Percentiles rank a stretch among this genome's conserved stretches.
These are phyloP conservation scores for Mantis religiosa DNA, from an alignment of 2,888 invertebrate genomes.

Conservation along the genomic window DNA sequence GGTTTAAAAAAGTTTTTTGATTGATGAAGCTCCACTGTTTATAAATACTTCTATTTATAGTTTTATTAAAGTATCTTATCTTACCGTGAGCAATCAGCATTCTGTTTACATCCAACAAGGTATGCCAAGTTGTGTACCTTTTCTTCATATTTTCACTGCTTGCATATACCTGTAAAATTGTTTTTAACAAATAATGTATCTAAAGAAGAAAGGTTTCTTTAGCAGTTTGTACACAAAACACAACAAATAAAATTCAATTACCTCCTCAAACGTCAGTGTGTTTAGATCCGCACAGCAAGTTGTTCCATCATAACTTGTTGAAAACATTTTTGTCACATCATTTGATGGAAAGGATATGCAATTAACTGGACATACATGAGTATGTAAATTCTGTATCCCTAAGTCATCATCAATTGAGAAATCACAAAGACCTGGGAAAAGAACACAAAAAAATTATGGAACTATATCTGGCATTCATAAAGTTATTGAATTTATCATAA, in stretches of 20 bases:
- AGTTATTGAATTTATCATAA: too few species aligned
- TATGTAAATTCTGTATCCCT: constrained; percentile 38
- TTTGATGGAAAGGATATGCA: constrained; percentile 38
- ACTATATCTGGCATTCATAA: too few species aligned
- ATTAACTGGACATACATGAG: constrained; percentile 41
- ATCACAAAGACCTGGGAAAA: not conserved
- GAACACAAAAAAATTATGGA: not conserved
- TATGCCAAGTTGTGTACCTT: constrained; percentile 37
- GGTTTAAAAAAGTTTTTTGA: too few species aligned
- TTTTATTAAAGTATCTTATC: too few species aligned
- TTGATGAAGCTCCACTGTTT: too few species aligned
- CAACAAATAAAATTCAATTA: constrained; percentile 29
- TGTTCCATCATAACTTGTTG: constrained; percentile 44
- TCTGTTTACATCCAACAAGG: constrained; percentile 36
- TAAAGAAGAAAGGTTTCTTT: too few species aligned
- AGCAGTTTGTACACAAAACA: not conserved
- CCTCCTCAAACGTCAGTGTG: constrained; percentile 40
- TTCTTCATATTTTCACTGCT: constrained; percentile 36
- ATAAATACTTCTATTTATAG: too few species aligned
- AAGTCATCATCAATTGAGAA: constrained; percentile 30
- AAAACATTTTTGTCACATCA: constrained; percentile 35
- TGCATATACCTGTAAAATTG: constrained; percentile 38
- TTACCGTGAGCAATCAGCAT: constrained; percentile 41
- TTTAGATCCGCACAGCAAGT: constrained; percentile 42
- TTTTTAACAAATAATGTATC: not conserved